phyloP scores from a whole-genome alignment of 1,140 invertebrate genomes.

The Micrasema minimum region DNA sequence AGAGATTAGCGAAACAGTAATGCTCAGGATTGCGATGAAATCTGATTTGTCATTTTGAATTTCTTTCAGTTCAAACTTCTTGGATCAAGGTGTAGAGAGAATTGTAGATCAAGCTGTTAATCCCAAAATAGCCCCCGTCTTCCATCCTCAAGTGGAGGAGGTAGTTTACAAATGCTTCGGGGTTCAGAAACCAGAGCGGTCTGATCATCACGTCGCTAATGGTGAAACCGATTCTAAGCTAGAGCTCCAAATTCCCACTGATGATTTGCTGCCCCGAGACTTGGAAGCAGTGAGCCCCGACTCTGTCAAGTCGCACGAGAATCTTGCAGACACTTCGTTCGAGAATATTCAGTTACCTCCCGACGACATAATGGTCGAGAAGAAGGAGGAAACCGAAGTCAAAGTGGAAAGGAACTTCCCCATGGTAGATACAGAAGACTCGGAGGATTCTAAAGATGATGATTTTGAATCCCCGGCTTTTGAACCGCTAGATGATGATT shows the following conservation, averaged over 20 bases:
- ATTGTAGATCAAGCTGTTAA: slow-evolving; percentile 96
- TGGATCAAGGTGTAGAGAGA: slow-evolving; percentile 87
- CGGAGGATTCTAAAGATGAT: slow-evolving; percentile 69
- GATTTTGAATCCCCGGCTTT: slow-evolving; percentile 76
- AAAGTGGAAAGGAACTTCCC: slow-evolving; percentile 49
- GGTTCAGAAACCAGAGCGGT: slow-evolving; percentile 60
- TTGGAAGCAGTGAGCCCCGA: slow-evolving; percentile 83
- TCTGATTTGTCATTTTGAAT: too few relatives aligned
- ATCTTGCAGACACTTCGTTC: slow-evolving; percentile 46
- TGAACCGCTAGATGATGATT: slow-evolving; percentile 68
- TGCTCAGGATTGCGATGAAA: too few relatives aligned
- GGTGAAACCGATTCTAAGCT: slow-evolving; percentile 13
- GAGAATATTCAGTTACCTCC: slow-evolving; percentile 9
- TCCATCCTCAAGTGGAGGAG: slow-evolving; percentile 91
- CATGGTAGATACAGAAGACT: slow-evolving; percentile 59
- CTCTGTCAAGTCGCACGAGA: slow-evolving; percentile 72
- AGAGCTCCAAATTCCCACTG: slow-evolving; percentile 49
- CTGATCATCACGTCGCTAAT: slow-evolving; percentile 21
- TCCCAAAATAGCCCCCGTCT: slow-evolving; percentile 87
- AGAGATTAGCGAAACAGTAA: too few relatives aligned
- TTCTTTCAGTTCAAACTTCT: slow-evolving; percentile 79
- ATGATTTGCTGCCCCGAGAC: slow-evolving; percentile 77
- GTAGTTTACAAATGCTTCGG: slow-evolving; percentile 90
- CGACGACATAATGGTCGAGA: slow-evolving; percentile 47
- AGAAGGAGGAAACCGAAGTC: slow-evolving; percentile 54